These are phyloP conservation scores for Bemisia tabaci DNA, from an alignment of 1,140 invertebrate genomes.

Conservation along the genomic window DNA sequence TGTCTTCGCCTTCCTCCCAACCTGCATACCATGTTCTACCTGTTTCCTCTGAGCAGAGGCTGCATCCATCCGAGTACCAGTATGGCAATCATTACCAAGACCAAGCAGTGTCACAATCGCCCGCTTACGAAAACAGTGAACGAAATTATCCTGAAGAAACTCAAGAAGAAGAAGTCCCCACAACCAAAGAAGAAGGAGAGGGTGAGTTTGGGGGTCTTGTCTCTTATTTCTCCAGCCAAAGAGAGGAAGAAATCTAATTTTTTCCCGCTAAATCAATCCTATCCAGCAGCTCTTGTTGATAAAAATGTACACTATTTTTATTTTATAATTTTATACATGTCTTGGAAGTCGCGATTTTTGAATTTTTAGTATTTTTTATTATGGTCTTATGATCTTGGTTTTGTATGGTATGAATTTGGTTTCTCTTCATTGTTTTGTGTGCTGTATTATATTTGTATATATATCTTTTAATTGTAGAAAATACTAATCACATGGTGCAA, in stretches of 20 bases:
- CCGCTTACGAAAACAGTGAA: not conserved
- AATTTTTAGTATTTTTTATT: not conserved
- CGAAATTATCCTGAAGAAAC: not conserved
- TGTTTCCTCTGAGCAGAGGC: not conserved
- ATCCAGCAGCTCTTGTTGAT: not conserved
- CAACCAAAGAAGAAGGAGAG: conserved; percentile 28
- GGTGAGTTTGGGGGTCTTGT: conserved; percentile 69
- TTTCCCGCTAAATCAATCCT: not conserved
- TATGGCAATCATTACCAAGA: not conserved
- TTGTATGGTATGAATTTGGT: not conserved
- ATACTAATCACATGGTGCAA: too few relatives aligned
- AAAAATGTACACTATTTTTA: not conserved
- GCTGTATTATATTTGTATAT: not conserved
- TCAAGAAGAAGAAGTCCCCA: not conserved
- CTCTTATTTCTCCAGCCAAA: conserved; percentile 75
- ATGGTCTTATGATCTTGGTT: not conserved
- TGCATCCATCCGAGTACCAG: not conserved
- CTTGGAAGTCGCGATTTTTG: not conserved
- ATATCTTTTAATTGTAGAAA: not conserved
- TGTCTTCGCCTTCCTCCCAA: not conserved
- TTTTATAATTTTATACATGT: not conserved
- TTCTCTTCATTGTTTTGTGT: not conserved
- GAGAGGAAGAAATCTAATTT: conserved; percentile 39
- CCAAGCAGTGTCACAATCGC: not conserved
- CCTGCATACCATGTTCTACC: not conserved